phyloP scores from a whole-genome alignment of 1,140 invertebrate genomes.

The Cyrtorhinus lividipennis region DNA sequence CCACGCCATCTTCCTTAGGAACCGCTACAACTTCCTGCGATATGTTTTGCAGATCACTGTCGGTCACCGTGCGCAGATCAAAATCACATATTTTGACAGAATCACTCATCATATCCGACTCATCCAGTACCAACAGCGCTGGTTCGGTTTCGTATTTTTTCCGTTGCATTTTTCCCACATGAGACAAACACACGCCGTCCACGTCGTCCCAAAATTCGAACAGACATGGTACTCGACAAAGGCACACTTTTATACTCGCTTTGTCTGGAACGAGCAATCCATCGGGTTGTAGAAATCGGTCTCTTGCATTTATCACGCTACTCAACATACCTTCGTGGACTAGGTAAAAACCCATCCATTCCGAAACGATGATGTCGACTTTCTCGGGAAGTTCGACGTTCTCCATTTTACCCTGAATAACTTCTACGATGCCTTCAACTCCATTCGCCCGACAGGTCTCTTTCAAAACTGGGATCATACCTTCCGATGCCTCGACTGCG shows the following conservation, averaged over 20 bases:
- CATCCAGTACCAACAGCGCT: slow-evolving; percentile 28
- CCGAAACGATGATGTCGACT: slow-evolving; percentile 93
- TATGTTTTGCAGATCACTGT: slow-evolving; percentile 28
- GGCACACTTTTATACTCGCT: slow-evolving; percentile 37
- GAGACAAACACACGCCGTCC: slow-evolving; percentile 21
- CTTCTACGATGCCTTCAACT: slow-evolving; percentile 41
- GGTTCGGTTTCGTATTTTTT: slow-evolving; percentile 26
- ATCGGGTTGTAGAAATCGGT: slow-evolving; percentile 61
- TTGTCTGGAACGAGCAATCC: slow-evolving; percentile 35
- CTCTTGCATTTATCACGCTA: slow-evolving; percentile 76
- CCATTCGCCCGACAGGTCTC: slow-evolving; percentile 63
- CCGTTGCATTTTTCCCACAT: slow-evolving; percentile 20
- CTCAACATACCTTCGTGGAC: slow-evolving; percentile 98
- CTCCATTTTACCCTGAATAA: slow-evolving; percentile 49
- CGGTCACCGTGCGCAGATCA: slow-evolving; percentile 27
- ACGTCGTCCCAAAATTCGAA: slow-evolving; percentile 46
- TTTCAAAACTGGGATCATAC: slow-evolving; percentile 63
- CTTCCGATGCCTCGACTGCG: slow-evolving; percentile 72
- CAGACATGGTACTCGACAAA: slow-evolving; percentile 51
- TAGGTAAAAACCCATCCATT: slow-evolving; percentile 99
- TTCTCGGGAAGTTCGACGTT: slow-evolving; percentile 52
- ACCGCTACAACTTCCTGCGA: slow-evolving; percentile 30
- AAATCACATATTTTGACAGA: slow-evolving; percentile 29
- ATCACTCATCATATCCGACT: slow-evolving; percentile 33
- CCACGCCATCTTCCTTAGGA: slow-evolving; percentile 39